A percentile compares a stretch with the other conserved stretches of the same genome.
Evolutionary conservation across 2,888 invertebrate genomes (phyloP).

Genomic region (Hoplodrina blanda): DNA sequence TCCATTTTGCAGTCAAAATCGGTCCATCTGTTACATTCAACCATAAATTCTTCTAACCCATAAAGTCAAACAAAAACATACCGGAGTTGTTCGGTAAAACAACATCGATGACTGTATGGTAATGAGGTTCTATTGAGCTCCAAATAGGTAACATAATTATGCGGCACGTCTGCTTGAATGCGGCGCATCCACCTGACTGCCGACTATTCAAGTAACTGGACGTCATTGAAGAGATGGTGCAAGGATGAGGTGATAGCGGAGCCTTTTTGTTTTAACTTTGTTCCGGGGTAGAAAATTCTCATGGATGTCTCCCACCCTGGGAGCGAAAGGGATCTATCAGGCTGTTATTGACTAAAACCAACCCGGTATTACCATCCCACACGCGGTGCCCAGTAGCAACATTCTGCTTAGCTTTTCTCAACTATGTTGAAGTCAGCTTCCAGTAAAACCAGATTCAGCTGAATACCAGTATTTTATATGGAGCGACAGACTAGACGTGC

Average conservation of each 20-base stretch:
- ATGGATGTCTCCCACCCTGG: too few species aligned
- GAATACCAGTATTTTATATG: background rate
- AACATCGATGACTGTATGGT: slow-evolving; percentile 71
- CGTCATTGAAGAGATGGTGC: slow-evolving; percentile 37
- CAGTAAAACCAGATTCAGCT: background rate
- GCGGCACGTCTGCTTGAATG: slow-evolving; percentile 71
- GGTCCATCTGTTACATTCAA: background rate
- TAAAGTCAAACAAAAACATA: slow-evolving; percentile 49
- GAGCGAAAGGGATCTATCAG: too few species aligned
- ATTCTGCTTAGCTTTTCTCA: background rate
- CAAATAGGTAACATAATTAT: slow-evolving; percentile 79
- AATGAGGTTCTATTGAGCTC: slow-evolving; percentile 75
- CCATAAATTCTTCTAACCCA: slow-evolving; percentile 36
- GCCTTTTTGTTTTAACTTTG: too few species aligned
- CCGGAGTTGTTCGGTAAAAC: slow-evolving; percentile 41
- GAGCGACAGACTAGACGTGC: background rate
- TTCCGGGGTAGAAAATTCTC: too few species aligned
- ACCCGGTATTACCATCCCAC: too few species aligned
- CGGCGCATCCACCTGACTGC: slow-evolving; percentile 72
- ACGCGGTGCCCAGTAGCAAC: accelerated
- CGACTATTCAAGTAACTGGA: slow-evolving; percentile 60
- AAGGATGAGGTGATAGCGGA: slow-evolving; percentile 40
- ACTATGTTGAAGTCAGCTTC: background rate
- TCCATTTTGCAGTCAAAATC: background rate
- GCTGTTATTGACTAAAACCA: too few species aligned